These are phyloP conservation scores for Marasmarcha lunaedactyla DNA, from an alignment of 2,888 invertebrate species.

Conservation along the genomic window DNA sequence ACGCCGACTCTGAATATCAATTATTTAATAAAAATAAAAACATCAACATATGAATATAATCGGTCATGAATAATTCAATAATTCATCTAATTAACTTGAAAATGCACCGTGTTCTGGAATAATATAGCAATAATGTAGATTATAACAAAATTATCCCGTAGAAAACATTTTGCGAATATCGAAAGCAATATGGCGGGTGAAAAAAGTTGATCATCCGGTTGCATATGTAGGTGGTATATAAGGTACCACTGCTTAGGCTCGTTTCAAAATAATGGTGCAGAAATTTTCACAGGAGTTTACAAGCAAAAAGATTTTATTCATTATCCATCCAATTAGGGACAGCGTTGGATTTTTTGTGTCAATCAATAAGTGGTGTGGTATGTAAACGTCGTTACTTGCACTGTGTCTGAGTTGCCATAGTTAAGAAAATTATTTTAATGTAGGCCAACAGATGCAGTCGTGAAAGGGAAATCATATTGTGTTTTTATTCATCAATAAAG, in stretches of 20 bases:
- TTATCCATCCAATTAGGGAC: no score
- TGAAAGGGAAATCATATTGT: no score
- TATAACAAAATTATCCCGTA: conserved; percentile 23
- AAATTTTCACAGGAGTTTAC: no score
- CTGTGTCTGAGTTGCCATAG: background rate
- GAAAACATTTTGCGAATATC: conserved; percentile 6
- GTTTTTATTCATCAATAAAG: no score
- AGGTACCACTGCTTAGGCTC: no score
- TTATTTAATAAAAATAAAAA: conserved; percentile 43
- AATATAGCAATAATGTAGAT: conserved; percentile 23
- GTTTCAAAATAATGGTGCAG: no score
- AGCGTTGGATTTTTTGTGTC: no score
- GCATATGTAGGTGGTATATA: no score
- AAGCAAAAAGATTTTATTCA: no score
- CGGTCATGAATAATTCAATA: conserved; percentile 40
- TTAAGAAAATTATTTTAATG: no score
- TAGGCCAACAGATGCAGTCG: no score
- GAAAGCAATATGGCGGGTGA: background rate
- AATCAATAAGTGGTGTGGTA: no score
- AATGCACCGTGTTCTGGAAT: conserved; percentile 12
- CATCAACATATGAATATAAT: conserved; percentile 29
- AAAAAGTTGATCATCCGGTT: background rate
- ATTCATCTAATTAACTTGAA: conserved; percentile 29
- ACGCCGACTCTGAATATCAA: conserved; percentile 44
- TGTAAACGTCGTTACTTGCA: background rate